phyloP scores from a whole-genome alignment of 2,888 invertebrate species.

The Philhelius pedissequus region DNA sequence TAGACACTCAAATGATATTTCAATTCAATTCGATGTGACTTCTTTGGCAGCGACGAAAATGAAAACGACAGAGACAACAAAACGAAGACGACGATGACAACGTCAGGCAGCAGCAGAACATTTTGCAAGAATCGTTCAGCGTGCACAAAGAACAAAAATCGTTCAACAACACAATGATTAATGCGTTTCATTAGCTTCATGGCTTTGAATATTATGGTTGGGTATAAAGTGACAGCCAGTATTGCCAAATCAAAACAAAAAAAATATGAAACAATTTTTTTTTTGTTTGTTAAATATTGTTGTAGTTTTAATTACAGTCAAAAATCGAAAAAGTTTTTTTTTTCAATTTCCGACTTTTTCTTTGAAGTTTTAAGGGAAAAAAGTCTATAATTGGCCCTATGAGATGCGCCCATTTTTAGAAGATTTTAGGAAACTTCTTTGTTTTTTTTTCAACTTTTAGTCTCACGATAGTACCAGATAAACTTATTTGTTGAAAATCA shows the following conservation, averaged over 20 bases:
- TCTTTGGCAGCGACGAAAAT: slow-evolving; percentile 39
- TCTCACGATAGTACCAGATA: no score
- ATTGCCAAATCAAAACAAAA: slow-evolving; percentile 7
- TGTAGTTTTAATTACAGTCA: no score
- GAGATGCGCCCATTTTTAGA: no score
- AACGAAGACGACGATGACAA: not conserved
- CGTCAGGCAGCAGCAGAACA: slow-evolving; percentile 38
- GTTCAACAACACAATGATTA: slow-evolving; percentile 65
- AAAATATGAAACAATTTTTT: no score
- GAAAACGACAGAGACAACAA: not conserved
- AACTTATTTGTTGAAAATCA: no score
- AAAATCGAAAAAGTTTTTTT: no score
- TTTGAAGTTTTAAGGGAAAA: no score
- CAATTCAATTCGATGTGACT: slow-evolving; percentile 60
- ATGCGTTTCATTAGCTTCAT: slow-evolving; percentile 64
- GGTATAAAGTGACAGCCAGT: not conserved
- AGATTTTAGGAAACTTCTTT: no score
- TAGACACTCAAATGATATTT: slow-evolving; percentile 67
- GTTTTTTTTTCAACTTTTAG: no score
- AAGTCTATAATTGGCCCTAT: no score
- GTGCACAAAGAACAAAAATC: slow-evolving; percentile 41
- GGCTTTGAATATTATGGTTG: not conserved
- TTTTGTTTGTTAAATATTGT: no score
- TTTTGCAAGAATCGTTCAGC: slow-evolving; percentile 52
- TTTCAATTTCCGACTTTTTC: no score